Percentiles rank a stretch among this genome's conserved stretches.
Conservation (phyloP, 1,140 invertebrate species). For the Latrodectus geometricus region DNA sequence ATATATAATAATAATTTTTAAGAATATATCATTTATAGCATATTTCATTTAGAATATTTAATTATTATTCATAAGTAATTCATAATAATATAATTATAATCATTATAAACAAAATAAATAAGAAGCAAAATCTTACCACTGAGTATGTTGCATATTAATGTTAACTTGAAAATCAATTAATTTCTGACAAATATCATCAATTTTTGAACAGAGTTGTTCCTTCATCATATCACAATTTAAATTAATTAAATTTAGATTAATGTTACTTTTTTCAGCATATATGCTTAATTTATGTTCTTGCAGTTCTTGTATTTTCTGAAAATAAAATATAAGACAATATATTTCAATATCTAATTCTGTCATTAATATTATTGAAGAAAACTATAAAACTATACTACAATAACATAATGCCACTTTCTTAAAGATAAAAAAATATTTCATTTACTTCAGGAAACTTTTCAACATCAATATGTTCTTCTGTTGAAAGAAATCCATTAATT, state of each 20-base stretch:
- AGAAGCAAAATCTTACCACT: slow-evolving; percentile 17
- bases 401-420: neutral
- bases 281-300: slow-evolving; percentile 8
- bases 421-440: neutral
- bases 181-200: slow-evolving; percentile 37
- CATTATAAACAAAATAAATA: neutral
- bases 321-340: neutral
- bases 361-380: neutral
- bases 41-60: too few species aligned
- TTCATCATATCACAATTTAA: slow-evolving; percentile 44
- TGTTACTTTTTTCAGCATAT: slow-evolving; percentile 29
- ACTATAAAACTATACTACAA: neutral
- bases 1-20: too few species aligned
- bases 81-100: neutral
- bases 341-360: too few species aligned
- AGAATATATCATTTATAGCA: too few species aligned
- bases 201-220: slow-evolving; percentile 41
- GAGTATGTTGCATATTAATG: slow-evolving; percentile 35
- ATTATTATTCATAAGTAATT: too few species aligned
- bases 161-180: slow-evolving; percentile 42
- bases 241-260: slow-evolving; percentile 40
- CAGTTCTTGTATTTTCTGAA: slow-evolving; percentile 55
- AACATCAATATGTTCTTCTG: slow-evolving; percentile 33
- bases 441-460: slow-evolving; percentile 31
- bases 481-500: slow-evolving; percentile 21